Conservation (phyloP, 2,113 vertebrate species). For the Tachysurus fulvidraco region DNA sequence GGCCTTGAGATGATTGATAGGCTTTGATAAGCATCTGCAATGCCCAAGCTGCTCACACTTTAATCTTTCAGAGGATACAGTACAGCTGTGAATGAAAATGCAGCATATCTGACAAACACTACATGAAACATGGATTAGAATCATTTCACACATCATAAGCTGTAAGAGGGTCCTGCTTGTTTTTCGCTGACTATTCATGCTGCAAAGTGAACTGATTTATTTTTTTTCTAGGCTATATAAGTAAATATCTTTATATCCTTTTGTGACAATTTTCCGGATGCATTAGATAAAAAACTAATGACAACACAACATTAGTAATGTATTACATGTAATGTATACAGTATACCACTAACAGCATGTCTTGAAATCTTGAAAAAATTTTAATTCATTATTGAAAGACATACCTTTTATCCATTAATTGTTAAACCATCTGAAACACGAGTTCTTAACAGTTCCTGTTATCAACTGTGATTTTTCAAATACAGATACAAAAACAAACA, state of each 20-base stretch:
- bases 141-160: neutral
- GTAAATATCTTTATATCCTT: too few relatives aligned
- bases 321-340: neutral
- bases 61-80: slow-evolving; percentile 15
- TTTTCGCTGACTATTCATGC: neutral
- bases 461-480: neutral
- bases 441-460: neutral
- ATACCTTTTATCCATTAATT: neutral
- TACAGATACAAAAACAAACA: neutral
- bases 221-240: too few relatives aligned
- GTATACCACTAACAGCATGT: neutral
- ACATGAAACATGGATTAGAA: neutral
- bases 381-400: too few relatives aligned
- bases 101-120: slow-evolving; percentile 26
- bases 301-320: neutral
- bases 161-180: neutral
- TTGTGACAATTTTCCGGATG: too few relatives aligned
- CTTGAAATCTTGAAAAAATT: too few relatives aligned
- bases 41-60: neutral
- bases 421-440: neutral
- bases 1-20: slow-evolving; percentile 28
- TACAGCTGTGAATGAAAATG: slow-evolving; percentile 19
- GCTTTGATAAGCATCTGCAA: slow-evolving; percentile 35
- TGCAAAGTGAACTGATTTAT: neutral
- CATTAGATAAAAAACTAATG: neutral